Percentiles rank a stretch among this genome's conserved stretches.
Evolutionary conservation across 2,113 vertebrate genomes (phyloP).

Genomic region (Muntiacus muntjak): DNA sequence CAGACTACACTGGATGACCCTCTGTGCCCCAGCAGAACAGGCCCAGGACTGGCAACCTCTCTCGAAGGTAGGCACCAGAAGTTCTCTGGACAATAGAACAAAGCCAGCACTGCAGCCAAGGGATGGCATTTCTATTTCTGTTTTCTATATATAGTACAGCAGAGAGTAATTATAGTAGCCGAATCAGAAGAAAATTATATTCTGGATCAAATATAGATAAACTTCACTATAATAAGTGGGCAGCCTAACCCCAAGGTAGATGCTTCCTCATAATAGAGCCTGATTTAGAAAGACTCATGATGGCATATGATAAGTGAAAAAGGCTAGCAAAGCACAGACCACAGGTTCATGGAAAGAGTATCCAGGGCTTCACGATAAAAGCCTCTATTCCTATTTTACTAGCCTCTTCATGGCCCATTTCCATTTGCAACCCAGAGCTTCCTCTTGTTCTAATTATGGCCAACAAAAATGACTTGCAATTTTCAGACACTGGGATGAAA

Average conservation of each 20-base stretch:
- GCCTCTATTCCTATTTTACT: not conserved
- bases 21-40: not conserved
- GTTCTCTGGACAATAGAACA: not conserved
- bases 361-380: not conserved
- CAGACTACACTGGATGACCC: not conserved
- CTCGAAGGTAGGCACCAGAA: not conserved
- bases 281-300: slow-evolving; percentile 12
- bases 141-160: not conserved
- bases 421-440: not conserved
- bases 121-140: not conserved
- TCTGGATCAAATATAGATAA: slow-evolving; percentile 16
- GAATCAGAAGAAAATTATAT: slow-evolving; percentile 24
- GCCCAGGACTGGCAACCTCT: not conserved
- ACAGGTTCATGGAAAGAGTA: not conserved
- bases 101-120: not conserved
- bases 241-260: not conserved
- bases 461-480: not conserved
- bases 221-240: not conserved
- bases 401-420: slow-evolving; percentile 8
- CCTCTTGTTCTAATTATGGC: not conserved
- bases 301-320: not conserved
- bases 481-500: slow-evolving; percentile 31
- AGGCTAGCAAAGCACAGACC: not conserved
- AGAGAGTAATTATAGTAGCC: not conserved
- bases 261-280: not conserved